A percentile compares a stretch with the other conserved stretches of the same genome.
Conservation (phyloP, 2,888 invertebrate species). For the Amphipyra tragopoginis region DNA sequence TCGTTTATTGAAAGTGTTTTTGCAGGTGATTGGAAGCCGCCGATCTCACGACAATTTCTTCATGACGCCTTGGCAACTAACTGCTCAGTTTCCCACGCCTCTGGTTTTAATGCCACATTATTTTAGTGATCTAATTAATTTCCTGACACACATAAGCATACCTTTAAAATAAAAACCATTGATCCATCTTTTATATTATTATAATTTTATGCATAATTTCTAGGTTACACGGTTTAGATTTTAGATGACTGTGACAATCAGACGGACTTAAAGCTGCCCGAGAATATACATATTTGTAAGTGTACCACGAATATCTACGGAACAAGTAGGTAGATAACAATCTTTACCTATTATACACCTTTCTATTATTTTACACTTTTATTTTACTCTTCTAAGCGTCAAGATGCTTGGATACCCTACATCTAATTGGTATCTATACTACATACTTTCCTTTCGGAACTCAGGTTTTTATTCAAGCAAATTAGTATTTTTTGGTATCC, state of each 20-base stretch:
- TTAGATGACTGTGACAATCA: neutral
- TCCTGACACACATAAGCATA: neutral
- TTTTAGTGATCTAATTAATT: slow-evolving; percentile 2
- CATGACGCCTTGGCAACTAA: too few species aligned
- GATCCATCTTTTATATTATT: slow-evolving; percentile 1
- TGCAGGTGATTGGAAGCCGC: too few species aligned
- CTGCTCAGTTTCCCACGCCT: too few species aligned
- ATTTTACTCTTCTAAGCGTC: neutral
- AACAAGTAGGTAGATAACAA: neutral
- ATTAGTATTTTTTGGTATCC: slow-evolving; percentile 60
- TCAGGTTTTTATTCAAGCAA: slow-evolving; percentile 43
- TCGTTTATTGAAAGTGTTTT: too few species aligned
- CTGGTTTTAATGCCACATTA: too few species aligned
- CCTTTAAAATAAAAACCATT: neutral
- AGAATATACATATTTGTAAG: neutral
- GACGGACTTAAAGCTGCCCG: neutral
- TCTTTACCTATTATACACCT: neutral
- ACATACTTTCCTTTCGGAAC: slow-evolving; percentile 45
- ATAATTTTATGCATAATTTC: slow-evolving; percentile 25
- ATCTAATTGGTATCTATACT: slow-evolving; percentile 14
- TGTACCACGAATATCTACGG: neutral
- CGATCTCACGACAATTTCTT: too few species aligned
- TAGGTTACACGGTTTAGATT: slow-evolving; percentile 25
- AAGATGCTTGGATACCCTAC: slow-evolving; percentile 13
- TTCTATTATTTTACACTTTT: neutral